Conservation (phyloP, 2,888 invertebrate genomes). For the Papilio demoleus region DNA sequence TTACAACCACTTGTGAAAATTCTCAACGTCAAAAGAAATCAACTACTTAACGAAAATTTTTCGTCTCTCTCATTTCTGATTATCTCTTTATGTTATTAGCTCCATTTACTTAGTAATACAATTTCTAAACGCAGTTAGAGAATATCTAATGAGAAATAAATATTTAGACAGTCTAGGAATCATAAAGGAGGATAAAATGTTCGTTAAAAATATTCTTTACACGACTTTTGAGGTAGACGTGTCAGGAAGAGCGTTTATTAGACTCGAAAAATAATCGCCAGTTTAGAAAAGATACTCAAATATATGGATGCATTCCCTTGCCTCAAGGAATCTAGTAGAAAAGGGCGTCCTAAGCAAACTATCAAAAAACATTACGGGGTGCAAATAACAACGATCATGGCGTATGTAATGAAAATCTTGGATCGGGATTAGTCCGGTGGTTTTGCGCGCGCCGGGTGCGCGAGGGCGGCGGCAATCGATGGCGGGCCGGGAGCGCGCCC, state of each 20-base stretch:
- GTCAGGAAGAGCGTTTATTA: not conserved
- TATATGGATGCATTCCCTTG: conserved; percentile 5
- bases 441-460: conserved; percentile 74
- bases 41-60: not conserved
- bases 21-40: not conserved
- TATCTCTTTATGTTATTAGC: not conserved
- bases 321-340: conserved; percentile 27
- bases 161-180: not conserved
- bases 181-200: not conserved
- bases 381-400: conserved; percentile 82
- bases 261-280: not conserved
- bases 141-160: not conserved
- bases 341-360: conserved; percentile 67
- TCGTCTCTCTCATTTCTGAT: conserved; percentile 7
- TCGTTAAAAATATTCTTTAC: conserved; percentile 15
- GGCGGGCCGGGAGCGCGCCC: conserved; percentile 81
- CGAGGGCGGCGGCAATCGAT: conserved; percentile 65
- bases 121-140: not conserved
- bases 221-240: not conserved
- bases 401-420: conserved; percentile 81
- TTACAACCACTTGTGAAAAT: not conserved
- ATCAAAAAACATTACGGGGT: conserved; percentile 82
- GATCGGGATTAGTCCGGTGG: conserved; percentile 74
- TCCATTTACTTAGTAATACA: not conserved
- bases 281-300: conserved; percentile 4